Percentiles rank a stretch among this genome's conserved stretches.
Evolutionary conservation across 2,113 vertebrate species (phyloP).

Genomic region (Elanus axillaris): DNA sequence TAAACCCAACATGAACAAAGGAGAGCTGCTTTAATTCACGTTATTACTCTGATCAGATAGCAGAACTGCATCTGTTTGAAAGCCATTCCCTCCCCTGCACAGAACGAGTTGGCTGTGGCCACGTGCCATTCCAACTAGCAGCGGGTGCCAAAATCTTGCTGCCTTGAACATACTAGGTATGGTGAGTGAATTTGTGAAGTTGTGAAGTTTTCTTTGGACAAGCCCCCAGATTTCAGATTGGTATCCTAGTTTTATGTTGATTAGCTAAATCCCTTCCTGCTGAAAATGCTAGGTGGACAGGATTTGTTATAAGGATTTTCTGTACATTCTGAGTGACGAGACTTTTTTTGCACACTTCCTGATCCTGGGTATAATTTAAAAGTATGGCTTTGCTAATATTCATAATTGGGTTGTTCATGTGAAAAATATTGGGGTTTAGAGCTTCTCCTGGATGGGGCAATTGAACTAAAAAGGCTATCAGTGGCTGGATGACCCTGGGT

Average conservation of each 20-base stretch:
- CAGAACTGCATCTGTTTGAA: constrained; percentile 5
- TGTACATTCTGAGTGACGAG: not conserved
- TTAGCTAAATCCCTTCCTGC: not conserved
- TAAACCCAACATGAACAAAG: not conserved
- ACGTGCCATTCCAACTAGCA: not conserved
- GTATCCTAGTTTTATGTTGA: not conserved
- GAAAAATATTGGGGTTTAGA: not conserved
- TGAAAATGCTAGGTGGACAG: not conserved
- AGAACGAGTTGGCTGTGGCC: not conserved
- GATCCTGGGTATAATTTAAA: not conserved
- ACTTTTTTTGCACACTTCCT: not conserved
- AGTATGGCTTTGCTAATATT: not conserved
- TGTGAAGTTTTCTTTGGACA: not conserved
- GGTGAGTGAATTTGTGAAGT: not conserved
- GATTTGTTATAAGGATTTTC: not conserved
- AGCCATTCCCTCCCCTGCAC: not conserved
- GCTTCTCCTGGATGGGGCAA: not conserved
- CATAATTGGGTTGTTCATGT: not conserved
- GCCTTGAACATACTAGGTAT: not conserved
- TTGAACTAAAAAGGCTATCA: not conserved
- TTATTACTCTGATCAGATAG: not conserved
- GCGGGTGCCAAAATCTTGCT: not conserved
- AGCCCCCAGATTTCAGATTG: not conserved
- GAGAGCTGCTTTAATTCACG: not conserved
- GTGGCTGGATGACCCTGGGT: not conserved